Evolutionary conservation across 2,113 vertebrate genomes (phyloP).

Genomic region (Gavialis gangeticus): DNA sequence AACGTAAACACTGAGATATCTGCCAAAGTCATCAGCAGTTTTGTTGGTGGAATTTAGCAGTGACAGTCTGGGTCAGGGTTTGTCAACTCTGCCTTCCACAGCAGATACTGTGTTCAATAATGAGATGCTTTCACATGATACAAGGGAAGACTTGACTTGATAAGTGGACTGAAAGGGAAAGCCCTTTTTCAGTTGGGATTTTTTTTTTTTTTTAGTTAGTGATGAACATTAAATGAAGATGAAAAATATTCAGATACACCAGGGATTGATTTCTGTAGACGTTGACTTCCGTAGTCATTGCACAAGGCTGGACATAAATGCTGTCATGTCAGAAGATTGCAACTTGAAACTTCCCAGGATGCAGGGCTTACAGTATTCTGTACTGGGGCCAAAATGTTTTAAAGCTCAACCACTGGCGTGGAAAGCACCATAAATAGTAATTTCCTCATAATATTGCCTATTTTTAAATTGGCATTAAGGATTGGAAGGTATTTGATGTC

Average conservation of each 20-base stretch:
- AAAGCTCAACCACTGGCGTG: background rate
- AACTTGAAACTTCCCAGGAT: background rate
- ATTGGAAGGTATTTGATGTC: background rate
- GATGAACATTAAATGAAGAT: background rate
- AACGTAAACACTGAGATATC: conserved; percentile 60
- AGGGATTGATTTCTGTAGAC: background rate
- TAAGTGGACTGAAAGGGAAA: background rate
- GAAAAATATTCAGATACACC: background rate
- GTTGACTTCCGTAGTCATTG: background rate
- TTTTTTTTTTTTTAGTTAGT: conserved; percentile 12
- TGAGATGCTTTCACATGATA: conserved; percentile 12
- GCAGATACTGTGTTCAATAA: conserved; percentile 43
- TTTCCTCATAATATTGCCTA: background rate
- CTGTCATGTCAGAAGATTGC: background rate
- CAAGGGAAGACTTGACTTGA: conserved; percentile 32
- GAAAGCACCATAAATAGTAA: background rate
- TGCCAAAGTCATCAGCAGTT: conserved; percentile 68
- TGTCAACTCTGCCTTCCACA: conserved; percentile 29
- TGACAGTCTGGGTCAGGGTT: conserved; percentile 18
- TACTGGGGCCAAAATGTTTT: background rate
- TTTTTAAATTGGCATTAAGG: background rate
- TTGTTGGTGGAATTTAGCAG: conserved; percentile 42
- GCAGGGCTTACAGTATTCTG: background rate
- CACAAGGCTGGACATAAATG: background rate
- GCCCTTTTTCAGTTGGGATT: background rate